Conservation (phyloP, 2,888 invertebrate genomes). For the Pteria penguin region DNA sequence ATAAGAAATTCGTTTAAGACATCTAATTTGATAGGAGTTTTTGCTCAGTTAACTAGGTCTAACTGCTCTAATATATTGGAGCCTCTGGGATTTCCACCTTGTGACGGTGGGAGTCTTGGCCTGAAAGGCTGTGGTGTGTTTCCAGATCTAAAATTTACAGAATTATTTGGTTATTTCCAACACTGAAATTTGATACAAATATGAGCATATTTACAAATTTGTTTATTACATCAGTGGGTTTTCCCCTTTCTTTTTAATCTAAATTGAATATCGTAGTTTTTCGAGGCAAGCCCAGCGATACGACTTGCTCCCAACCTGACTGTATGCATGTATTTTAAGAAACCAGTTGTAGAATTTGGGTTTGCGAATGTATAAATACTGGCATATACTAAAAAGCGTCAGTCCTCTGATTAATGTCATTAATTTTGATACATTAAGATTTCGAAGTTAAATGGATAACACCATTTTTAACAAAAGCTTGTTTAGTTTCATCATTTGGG, state of each 20-base stretch:
- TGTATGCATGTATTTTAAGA: constrained; percentile 26
- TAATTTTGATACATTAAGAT: neutral
- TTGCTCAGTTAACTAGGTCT: neutral
- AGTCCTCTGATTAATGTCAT: constrained; percentile 5
- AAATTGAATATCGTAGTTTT: constrained; percentile 13
- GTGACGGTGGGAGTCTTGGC: neutral
- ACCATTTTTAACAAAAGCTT: constrained; percentile 2
- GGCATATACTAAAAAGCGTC: constrained; percentile 19
- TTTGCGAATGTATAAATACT: constrained; percentile 10
- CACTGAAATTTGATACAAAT: no score
- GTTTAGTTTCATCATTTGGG: constrained; percentile 4
- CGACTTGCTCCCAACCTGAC: constrained; percentile 12
- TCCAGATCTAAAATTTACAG: neutral
- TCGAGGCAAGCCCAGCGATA: neutral
- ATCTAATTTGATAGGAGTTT: constrained; percentile 2
- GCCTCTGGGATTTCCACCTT: no score
- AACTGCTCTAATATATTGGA: no score
- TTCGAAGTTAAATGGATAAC: neutral
- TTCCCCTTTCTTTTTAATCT: no score
- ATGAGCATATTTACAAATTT: constrained; percentile 1
- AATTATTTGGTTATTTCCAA: neutral
- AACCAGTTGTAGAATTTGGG: neutral
- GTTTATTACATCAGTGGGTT: neutral
- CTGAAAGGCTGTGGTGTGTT: neutral
- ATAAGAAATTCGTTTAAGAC: constrained; percentile 5